Percentiles rank a stretch among this genome's conserved stretches.
Conservation (phyloP, 2,113 vertebrate species). For the Oncorhynchus kisutch region DNA sequence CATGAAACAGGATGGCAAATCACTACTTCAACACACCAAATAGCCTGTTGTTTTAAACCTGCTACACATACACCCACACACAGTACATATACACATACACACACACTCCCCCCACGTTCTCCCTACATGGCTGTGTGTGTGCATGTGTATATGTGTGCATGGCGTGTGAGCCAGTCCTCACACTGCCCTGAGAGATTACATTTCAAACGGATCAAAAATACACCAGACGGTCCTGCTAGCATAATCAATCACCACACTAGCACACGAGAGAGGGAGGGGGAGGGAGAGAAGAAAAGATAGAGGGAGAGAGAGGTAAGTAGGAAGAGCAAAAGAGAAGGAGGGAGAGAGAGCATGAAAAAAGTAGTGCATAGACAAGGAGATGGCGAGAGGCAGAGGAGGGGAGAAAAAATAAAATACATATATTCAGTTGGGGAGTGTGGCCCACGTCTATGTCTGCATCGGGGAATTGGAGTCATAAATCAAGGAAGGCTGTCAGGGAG, state of each 20-base stretch:
- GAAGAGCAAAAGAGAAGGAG: constrained; percentile 23
- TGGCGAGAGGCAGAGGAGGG: constrained; percentile 27
- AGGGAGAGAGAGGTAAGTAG: constrained; percentile 2
- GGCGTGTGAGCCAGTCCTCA: constrained; percentile 42
- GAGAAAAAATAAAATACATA: constrained; percentile 68
- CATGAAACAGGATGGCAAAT: too few species aligned
- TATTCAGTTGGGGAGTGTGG: constrained; percentile 71
- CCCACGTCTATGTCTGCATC: constrained; percentile 57
- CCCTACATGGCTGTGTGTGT: background rate
- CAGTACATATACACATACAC: background rate
- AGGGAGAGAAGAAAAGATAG: constrained; percentile 33
- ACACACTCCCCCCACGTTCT: background rate
- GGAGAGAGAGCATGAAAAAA: constrained; percentile 28
- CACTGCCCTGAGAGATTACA: constrained; percentile 69
- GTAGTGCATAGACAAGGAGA: constrained; percentile 36
- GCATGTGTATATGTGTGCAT: background rate
- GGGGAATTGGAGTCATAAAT: constrained; percentile 81
- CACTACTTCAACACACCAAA: background rate
- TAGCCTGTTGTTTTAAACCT: background rate
- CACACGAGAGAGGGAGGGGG: constrained; percentile 12
- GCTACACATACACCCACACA: background rate
- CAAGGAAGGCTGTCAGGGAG: constrained; percentile 73
- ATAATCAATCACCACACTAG: constrained; percentile 74
- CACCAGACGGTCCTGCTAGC: constrained; percentile 67
- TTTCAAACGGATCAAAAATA: constrained; percentile 75